Evolutionary conservation across 2,797 vertebrate genomes (phyloP), one percentile per base, ranked within the genome.

Genomic region (Tenualosa ilisha): DNA sequence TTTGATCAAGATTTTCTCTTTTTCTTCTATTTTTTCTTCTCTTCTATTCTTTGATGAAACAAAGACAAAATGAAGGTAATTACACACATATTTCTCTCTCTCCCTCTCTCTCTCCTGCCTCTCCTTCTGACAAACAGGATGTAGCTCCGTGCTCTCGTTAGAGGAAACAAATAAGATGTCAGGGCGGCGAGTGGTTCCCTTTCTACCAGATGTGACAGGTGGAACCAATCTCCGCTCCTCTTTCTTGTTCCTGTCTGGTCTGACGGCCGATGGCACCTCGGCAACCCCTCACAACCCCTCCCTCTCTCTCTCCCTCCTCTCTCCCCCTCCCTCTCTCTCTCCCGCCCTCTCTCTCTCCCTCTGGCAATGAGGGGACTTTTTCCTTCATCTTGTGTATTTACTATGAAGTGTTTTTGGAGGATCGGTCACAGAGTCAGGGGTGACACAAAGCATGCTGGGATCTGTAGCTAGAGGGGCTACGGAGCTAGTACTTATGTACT

Each of bases 101-200:
- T 65, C 59, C n/a, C 59, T 63, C 22, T 63, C 59, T 63, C 59
- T 63, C 59, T 63, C 75, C 43, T 22, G 50, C 54, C 43, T 53
- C 54, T 31, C 68, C 84, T 40, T 26, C 3, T 20, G n/a, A 87
- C 24, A n/a, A 40, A 46, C 26, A 63, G 72, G 72, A 79, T 79
- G 72, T n/a, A 20, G 53, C 63, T 85, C 86, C 54, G 54, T 84
- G 82, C 51, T 87, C 75, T 84, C 51, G 84, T 88, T 87, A 84
- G 56, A 12, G 82, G 40, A 75, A 85, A 87, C 86, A 89, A 90
- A 87, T 84, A 86, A 82, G 83, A 87, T 68, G 85, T 86, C 89
- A 86, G 68, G 0, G 0, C 79, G 82, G 75, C 82, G 51, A 86
- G 43, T 79, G 22, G 72, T 53, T 81, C 83, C 31, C 26, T 50